Evolutionary conservation across 2,113 vertebrate species (phyloP), one percentile per base, ranked within the genome.

Genomic region (Apodemus sylvaticus): DNA sequence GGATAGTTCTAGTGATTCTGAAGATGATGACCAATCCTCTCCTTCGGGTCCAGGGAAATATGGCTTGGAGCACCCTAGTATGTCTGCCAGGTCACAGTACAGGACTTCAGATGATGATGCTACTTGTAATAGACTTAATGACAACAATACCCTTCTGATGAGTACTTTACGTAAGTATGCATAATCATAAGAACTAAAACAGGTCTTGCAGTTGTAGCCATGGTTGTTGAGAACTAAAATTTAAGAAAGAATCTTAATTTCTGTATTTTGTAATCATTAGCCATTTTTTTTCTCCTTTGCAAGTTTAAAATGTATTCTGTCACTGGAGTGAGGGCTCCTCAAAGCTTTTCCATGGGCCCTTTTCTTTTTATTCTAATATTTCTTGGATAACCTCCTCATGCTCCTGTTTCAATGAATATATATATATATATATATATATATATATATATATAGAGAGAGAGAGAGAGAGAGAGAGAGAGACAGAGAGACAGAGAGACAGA

Each of bases 91-190:
- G 73, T 76, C 98, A 94, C 97, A 99, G 94, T 98, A 98, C 98
- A 98, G 98, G 98, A 55, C 96, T 98, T 96, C 98, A 98, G 97
- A 98, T 94, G 86, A 86, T 86, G 98, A 98, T 94, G 88, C 91
- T 86, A 73, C 97, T 97, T 98, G 97, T 97, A 98, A 97, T 89
- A 98, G 97, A 94, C 97, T 98, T 87, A 99, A 99, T 91, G 99
- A 99, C 95, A 97, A 97, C 68, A 97, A 98, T 85, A 98, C 98
- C 90, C 98, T 98, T 96, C 98, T 99, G 97, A 99, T 99, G 98
- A 99, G 98, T 99, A 99, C 99, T 51, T 99, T 99, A 97, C 98
- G 99, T 99, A 98, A 99, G 99, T 99, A 97, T 89, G 97, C 60
- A 31, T 95, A 96, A 91, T 91, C 86, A 77, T 90, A 94, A 96